Conservation (phyloP, 2,113 vertebrate species). For the Gadus chalcogrammus region DNA sequence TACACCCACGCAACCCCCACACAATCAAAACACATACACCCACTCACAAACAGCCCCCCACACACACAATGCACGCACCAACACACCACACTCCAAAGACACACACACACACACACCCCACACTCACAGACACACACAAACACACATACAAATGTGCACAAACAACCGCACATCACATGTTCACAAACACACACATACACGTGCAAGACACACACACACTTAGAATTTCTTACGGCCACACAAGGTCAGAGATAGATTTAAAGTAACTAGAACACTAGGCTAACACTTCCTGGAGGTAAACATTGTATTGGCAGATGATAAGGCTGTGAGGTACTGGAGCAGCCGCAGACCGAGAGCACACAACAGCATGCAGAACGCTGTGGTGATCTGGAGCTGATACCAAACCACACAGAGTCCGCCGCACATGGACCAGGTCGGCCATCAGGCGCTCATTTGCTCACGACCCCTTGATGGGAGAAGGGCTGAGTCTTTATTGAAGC, state of each 20-base stretch:
- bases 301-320: conserved; percentile 34
- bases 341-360: too few species aligned
- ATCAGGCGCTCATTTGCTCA: neutral
- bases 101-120: too few species aligned
- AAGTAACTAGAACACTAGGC: conserved; percentile 32
- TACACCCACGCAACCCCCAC: too few species aligned
- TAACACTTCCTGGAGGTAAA: conserved; percentile 27
- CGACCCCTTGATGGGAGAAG: too few species aligned
- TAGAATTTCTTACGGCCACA: conserved; percentile 23
- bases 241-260: conserved; percentile 57
- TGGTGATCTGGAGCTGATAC: neutral
- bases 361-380: too few species aligned
- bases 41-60: too few species aligned
- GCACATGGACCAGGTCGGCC: neutral
- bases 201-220: conserved; percentile 6
- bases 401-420: neutral
- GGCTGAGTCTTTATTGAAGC: too few species aligned
- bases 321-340: neutral
- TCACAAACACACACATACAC: too few species aligned
- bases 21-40: too few species aligned
- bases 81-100: too few species aligned
- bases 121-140: conserved; percentile 2
- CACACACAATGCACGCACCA: too few species aligned
- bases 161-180: too few species aligned
- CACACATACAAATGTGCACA: neutral